Conservation (phyloP, 2,113 vertebrate species). For the Apodemus speciosus region DNA sequence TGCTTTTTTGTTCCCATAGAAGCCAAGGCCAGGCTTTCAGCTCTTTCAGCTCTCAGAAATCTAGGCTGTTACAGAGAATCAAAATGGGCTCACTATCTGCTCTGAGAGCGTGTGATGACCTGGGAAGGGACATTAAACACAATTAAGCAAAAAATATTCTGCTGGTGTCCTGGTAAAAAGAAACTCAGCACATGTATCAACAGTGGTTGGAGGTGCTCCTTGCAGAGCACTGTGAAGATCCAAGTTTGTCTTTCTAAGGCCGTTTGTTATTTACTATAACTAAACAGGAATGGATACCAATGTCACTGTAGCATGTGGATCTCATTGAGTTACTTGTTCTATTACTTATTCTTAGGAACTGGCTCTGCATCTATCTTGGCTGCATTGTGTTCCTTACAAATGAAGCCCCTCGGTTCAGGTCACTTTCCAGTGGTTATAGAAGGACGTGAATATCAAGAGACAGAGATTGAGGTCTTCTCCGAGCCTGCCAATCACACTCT, state of each 20-base stretch:
- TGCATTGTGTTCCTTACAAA: not conserved
- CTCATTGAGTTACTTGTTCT: not conserved
- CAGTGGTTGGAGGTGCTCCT: not conserved
- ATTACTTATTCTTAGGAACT: not conserved
- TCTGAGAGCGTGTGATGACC: not conserved
- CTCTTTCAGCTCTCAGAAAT: conserved; percentile 37
- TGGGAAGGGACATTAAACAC: conserved; percentile 9
- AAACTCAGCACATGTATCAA: not conserved
- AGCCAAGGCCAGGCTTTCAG: conserved; percentile 60
- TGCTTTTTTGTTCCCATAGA: conserved; percentile 55
- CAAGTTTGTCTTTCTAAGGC: not conserved
- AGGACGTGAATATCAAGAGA: not conserved
- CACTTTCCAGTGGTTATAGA: not conserved
- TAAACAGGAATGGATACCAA: not conserved
- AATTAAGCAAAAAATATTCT: conserved; percentile 8
- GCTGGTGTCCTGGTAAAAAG: not conserved
- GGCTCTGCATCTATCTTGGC: not conserved
- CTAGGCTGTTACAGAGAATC: conserved; percentile 33
- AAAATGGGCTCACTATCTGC: not conserved
- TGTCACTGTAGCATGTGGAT: not conserved
- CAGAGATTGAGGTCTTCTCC: not conserved
- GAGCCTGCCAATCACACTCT: not conserved
- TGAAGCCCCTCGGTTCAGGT: not conserved
- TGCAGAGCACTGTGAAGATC: conserved; percentile 5
- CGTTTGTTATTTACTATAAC: not conserved